These are phyloP conservation scores for Melopsittacus undulatus DNA, from an alignment of 2,797 vertebrate genomes.

Conservation along the genomic window DNA sequence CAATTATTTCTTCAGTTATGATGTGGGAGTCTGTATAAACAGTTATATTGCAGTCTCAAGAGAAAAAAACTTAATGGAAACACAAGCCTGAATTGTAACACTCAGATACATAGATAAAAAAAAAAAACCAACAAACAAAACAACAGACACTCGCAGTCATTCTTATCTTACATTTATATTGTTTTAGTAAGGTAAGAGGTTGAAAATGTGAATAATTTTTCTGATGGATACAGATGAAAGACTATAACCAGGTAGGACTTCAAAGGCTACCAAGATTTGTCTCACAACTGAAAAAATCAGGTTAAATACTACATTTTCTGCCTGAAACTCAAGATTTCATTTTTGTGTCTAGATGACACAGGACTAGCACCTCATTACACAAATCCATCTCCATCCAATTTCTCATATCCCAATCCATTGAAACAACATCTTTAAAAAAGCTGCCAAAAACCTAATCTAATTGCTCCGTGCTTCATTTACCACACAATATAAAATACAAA, in stretches of 20 bases:
- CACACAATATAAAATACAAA: background rate
- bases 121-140: background rate
- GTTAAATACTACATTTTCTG: background rate
- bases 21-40: background rate
- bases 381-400: background rate
- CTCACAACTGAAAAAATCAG: background rate
- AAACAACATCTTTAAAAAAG: background rate
- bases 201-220: background rate
- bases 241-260: background rate
- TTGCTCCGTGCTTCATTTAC: background rate
- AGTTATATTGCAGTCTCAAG: background rate
- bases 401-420: background rate
- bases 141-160: background rate
- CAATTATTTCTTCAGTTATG: background rate
- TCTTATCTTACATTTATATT: background rate
- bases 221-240: background rate
- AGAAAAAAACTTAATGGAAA: background rate
- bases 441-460: background rate
- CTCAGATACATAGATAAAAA: background rate
- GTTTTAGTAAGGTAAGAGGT: background rate
- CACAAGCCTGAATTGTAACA: background rate
- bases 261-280: background rate
- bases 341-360: background rate
- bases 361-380: background rate
- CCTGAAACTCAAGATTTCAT: background rate